Evolutionary conservation across 2,888 invertebrate genomes (phyloP), one percentile per base, ranked within the genome.

Genomic region (Onchidella celtica): DNA sequence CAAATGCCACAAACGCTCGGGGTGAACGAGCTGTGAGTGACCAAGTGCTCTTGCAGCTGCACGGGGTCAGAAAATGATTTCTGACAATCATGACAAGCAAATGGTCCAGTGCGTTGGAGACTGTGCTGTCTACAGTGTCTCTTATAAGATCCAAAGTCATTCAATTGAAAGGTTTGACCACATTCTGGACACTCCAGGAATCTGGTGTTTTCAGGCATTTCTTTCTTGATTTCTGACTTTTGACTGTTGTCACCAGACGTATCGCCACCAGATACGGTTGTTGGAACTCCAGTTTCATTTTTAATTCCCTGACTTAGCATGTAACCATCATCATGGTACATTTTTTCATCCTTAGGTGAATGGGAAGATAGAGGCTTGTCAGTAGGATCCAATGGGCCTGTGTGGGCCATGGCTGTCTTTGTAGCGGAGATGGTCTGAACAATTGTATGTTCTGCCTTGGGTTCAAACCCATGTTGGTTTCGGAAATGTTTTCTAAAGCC

Each of bases 341-440:
- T 1, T 21, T 72, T 72, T n/a, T 32, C 29, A 29, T 27, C 9
- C 17, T 36, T 55, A 2, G 17, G 2, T 29, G 72, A 6, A 3
- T 32, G 59, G 4, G 24, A n/a, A 4, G 4, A n/a, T 34, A 72
- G 72, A 29, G 34, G 29, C 24, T 72, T 72, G 21, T 32, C 66
- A 2, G 66, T 17, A 17, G 32, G 32, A 32, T 79, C 79, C 57
- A 29, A 21, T 9, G 70, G 40, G 24, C 27, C 63, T 17, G 72
- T 74, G 29, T 80, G 74, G 24, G 74, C 74, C 74, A 66, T 66
- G 4, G 89, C 89, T 47, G 87, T 86, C 76, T 90, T 90, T 0
- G 91, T 91, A 14, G 90, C 92, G n/a, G 91, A 91, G 63, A 92
- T 92, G 21, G 91, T 91, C 72, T 91, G 91, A n/a, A 92, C 90